Evolutionary conservation across 1,140 invertebrate genomes (phyloP), one percentile per base, ranked within the genome.

Genomic region (Nixonia krombeini): DNA sequence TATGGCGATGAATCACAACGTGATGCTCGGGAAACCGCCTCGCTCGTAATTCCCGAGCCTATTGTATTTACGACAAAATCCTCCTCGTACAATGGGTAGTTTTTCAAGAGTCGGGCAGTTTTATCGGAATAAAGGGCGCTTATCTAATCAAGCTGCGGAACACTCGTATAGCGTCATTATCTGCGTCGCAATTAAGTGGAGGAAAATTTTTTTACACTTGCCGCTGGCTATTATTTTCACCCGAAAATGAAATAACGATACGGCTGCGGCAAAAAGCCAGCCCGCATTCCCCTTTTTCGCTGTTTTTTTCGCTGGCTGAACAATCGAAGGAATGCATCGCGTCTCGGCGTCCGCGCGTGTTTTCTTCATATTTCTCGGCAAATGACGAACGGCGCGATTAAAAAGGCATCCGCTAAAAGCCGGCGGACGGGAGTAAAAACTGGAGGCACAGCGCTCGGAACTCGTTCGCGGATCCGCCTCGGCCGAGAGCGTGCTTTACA

Each of bases 51-150:
- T 78, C 71, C 45, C 65, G 62, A 63, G 70, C 55, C 65, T 69
- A 71, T 76, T 78, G 73, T 78, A 74, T 71, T 72, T 75, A 73
- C 75, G 76, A 79, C 73, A 75, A 80, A 80, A 77, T 79, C 56
- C 64, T 61, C 61, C 44, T 50, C 41, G 46, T 52, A 46, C 49
- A 44, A 21, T 40, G 45, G 58, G 42, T 72, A 31, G 65, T 51
- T 74, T 77, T 77, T 78, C 73, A 66, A 70, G 69, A 62, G 47
- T 28, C 21, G 41, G n/a, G 17, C 49, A 56, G 41, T 73, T 72
- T 75, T 73, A 68, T 66, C 53, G 61, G 57, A 73, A 74, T 74
- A 77, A 75, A 73, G 68, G 55, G 64, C 70, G 73, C 68, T 70
- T 78, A 82, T 79, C 75, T 81, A 80, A 79, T 77, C 74, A 74